Percentiles rank a stretch among this genome's conserved stretches.
These are phyloP conservation scores for Megalops atlanticus DNA, from an alignment of 2,113 vertebrate species.

Conservation along the genomic window DNA sequence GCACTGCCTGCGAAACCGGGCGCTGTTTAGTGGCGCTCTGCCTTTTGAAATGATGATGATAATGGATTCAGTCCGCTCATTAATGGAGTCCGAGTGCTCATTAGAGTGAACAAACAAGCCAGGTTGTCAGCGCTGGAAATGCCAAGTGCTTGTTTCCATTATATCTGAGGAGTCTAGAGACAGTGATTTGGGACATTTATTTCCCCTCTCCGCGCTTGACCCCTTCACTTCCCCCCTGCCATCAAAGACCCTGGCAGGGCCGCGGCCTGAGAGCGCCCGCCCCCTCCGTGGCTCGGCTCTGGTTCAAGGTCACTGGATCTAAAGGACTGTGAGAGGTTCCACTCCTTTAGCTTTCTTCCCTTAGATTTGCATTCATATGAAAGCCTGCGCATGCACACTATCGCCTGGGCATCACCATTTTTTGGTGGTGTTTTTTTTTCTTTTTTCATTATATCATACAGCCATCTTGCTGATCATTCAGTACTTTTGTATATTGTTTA, in stretches of 20 bases:
- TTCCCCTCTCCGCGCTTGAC: conserved; percentile 85
- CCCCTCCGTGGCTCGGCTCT: conserved; percentile 63
- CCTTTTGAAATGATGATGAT: conserved; percentile 99
- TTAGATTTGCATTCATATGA: not conserved
- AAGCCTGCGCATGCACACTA: not conserved
- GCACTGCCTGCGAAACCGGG: conserved; percentile 93
- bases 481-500: not conserved
- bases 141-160: conserved; percentile 98
- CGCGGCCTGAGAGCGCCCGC: too few species aligned
- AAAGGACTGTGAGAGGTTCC: conserved; percentile 64
- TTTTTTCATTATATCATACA: not conserved
- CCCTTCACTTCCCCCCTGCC: conserved; percentile 80
- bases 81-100: conserved; percentile 99
- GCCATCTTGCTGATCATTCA: not conserved
- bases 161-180: conserved; percentile 94
- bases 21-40: conserved; percentile 94
- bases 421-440: not conserved
- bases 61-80: conserved; percentile 99
- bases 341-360: not conserved
- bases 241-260: conserved; percentile 81
- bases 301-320: conserved; percentile 79
- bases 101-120: conserved; percentile 99
- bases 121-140: conserved; percentile 95
- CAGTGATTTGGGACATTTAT: conserved; percentile 94
- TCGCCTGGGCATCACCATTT: not conserved